A percentile compares a stretch with the other conserved stretches of the same genome.
Evolutionary conservation across 2,113 vertebrate species (phyloP).

Genomic region (Heptranchias perlo): DNA sequence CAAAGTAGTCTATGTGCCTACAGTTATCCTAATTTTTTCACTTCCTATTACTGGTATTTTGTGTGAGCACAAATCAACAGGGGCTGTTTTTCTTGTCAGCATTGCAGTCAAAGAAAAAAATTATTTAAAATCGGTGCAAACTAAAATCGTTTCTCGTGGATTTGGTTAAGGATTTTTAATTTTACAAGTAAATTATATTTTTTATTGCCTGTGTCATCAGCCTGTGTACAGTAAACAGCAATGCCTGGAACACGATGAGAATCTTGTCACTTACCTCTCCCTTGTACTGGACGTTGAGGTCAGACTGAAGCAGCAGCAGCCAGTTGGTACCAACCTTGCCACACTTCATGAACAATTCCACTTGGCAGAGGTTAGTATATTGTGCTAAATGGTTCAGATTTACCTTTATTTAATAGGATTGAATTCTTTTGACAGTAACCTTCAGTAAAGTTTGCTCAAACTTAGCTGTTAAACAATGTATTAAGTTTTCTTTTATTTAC

Average conservation of each 20-base stretch:
- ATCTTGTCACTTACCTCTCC: conserved; percentile 74
- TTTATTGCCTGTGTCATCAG: conserved; percentile 48
- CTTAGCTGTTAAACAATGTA: not conserved
- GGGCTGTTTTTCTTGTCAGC: not conserved
- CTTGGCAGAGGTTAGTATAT: conserved; percentile 69
- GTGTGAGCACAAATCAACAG: not conserved
- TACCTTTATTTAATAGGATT: not conserved
- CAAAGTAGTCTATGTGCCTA: not conserved
- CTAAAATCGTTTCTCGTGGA: not conserved
- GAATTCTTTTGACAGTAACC: not conserved
- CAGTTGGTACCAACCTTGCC: conserved; percentile 56
- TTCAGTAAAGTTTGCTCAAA: not conserved
- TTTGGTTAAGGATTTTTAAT: not conserved
- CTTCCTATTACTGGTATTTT: not conserved
- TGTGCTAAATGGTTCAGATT: not conserved
- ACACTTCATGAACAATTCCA: conserved; percentile 65
- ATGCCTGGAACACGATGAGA: conserved; percentile 82
- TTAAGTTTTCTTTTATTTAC: not conserved
- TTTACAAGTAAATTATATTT: not conserved
- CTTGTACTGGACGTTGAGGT: conserved; percentile 83
- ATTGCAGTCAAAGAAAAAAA: not conserved
- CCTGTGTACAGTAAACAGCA: conserved; percentile 67
- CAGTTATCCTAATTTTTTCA: not conserved
- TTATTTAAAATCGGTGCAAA: not conserved
- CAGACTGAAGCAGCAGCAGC: conserved; percentile 67